Evolutionary conservation across 2,888 invertebrate species (phyloP).

Genomic region (Andrena flavipes): DNA sequence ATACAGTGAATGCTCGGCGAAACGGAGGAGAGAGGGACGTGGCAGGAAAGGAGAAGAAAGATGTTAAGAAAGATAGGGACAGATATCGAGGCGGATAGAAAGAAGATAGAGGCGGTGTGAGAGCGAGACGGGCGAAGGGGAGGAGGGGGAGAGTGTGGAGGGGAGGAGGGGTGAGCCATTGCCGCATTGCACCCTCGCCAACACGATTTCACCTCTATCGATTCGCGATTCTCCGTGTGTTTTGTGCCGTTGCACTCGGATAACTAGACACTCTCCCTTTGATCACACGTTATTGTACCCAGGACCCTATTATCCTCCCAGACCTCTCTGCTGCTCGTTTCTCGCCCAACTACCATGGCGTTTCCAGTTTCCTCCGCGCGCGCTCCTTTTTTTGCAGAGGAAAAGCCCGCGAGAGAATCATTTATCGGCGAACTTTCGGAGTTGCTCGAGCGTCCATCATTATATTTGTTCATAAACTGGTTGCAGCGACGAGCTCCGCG

Average conservation of each 20-base stretch:
- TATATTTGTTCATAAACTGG: slow-evolving; percentile 46
- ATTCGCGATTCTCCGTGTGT: slow-evolving; percentile 77
- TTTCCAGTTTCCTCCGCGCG: slow-evolving; percentile 41
- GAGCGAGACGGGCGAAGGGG: slow-evolving; percentile 28
- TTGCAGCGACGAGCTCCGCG: not conserved
- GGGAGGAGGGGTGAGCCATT: slow-evolving; percentile 66
- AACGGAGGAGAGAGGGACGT: slow-evolving; percentile 15
- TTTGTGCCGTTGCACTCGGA: slow-evolving; percentile 73
- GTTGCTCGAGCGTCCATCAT: slow-evolving; percentile 37
- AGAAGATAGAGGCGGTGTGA: slow-evolving; percentile 2
- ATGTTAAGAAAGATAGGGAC: slow-evolving; percentile 43
- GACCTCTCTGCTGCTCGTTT: slow-evolving; percentile 52
- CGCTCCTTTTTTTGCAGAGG: slow-evolving; percentile 6
- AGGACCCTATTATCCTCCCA: slow-evolving; percentile 60
- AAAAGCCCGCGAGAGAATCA: slow-evolving; percentile 33
- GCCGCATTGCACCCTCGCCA: slow-evolving; percentile 79
- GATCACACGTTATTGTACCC: slow-evolving; percentile 61
- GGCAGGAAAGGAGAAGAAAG: slow-evolving; percentile 22
- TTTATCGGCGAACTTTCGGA: slow-evolving; percentile 37
- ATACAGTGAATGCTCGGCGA: slow-evolving; percentile 4
- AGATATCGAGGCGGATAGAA: slow-evolving; percentile 45
- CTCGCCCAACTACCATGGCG: slow-evolving; percentile 40
- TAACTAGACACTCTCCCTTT: slow-evolving; percentile 72
- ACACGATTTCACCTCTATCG: slow-evolving; percentile 78
- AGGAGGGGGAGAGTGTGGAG: slow-evolving; percentile 41